Conservation (phyloP, 2,888 invertebrate genomes). For the Philaethria dido region DNA sequence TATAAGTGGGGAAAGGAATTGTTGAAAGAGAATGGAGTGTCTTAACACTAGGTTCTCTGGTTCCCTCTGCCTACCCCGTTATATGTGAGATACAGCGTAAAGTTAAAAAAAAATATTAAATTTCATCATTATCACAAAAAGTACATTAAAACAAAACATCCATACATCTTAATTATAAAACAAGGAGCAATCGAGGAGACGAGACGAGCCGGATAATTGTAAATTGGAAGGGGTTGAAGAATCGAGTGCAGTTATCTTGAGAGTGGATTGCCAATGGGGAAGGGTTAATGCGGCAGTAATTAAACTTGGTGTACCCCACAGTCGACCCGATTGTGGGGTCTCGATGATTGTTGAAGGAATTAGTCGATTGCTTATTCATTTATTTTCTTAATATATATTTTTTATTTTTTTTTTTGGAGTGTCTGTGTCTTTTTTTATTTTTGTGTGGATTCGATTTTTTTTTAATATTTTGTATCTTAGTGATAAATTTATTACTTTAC, state of each 20-base stretch:
- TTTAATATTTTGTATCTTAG: too few relatives aligned
- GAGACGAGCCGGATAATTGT: slow-evolving; percentile 74
- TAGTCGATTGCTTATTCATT: slow-evolving; percentile 36
- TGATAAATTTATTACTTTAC: too few relatives aligned
- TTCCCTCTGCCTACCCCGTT: too few relatives aligned
- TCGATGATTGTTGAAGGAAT: slow-evolving; percentile 16
- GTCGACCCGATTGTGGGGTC: slow-evolving; percentile 42
- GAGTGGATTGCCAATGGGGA: slow-evolving; percentile 58
- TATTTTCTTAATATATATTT: background rate
- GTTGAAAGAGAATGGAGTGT: too few relatives aligned
- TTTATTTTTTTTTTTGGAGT: background rate
- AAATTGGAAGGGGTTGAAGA: slow-evolving; percentile 74
- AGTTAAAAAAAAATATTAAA: too few relatives aligned
- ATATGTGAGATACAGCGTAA: too few relatives aligned
- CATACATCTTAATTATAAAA: slow-evolving; percentile 18
- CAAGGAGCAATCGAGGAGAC: slow-evolving; percentile 24
- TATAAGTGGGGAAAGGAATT: too few relatives aligned
- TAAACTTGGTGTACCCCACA: slow-evolving; percentile 70
- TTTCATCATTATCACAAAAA: background rate
- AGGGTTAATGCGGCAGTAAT: slow-evolving; percentile 77
- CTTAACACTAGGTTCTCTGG: too few relatives aligned
- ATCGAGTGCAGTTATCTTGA: slow-evolving; percentile 72
- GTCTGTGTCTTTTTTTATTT: background rate
- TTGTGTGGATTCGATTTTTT: too few relatives aligned
- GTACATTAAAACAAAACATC: background rate